Percentiles rank a stretch among this genome's conserved stretches.
phyloP scores from a whole-genome alignment of 2,113 vertebrate genomes.

The Anas platyrhynchos region DNA sequence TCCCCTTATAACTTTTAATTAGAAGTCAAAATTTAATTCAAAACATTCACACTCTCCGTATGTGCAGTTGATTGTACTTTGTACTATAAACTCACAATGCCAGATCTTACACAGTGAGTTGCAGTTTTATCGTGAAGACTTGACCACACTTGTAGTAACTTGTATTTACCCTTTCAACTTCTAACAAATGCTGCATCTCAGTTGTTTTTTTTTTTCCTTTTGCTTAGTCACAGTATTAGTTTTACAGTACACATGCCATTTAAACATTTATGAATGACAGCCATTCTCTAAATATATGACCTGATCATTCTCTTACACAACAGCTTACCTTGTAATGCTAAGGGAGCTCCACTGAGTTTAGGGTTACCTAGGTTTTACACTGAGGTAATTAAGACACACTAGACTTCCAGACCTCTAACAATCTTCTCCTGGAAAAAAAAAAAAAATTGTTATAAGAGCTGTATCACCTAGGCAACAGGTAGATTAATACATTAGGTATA shows the following conservation, averaged over 20 bases:
- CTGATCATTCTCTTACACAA: neutral
- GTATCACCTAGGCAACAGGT: neutral
- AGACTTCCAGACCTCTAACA: neutral
- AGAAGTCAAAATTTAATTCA: neutral
- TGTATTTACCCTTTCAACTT: neutral
- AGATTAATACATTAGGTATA: neutral
- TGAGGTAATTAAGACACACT: neutral
- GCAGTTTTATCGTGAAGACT: neutral
- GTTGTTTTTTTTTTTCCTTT: neutral
- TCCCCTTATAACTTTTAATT: neutral
- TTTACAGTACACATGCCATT: neutral
- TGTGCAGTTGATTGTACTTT: rapidly evolving
- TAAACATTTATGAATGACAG: neutral
- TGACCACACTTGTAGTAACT: neutral
- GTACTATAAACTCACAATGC: neutral
- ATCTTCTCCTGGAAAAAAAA: neutral
- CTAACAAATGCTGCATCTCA: neutral
- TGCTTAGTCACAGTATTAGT: neutral
- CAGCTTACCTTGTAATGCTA: neutral
- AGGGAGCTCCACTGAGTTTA: neutral
- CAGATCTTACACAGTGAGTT: neutral
- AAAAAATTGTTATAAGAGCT: neutral
- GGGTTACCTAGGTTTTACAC: neutral
- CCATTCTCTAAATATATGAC: slow-evolving; percentile 4
- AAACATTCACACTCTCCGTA: rapidly evolving